These are phyloP conservation scores for Okapia johnstoni DNA, from an alignment of 2,113 vertebrate genomes.

Conservation along the genomic window DNA sequence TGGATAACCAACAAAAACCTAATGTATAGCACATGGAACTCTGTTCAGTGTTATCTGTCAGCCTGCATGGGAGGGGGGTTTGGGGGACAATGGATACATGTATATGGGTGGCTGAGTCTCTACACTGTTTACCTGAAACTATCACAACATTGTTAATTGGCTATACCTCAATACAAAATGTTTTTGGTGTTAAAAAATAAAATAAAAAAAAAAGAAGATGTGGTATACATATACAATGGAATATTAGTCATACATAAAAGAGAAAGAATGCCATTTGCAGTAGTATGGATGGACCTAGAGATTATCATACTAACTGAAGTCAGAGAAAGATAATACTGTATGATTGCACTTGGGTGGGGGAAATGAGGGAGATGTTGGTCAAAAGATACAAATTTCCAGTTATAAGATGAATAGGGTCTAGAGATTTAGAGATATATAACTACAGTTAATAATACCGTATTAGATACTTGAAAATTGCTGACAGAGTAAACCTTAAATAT, in stretches of 20 bases:
- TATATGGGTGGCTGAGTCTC: too few species aligned
- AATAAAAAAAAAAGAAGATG: neutral
- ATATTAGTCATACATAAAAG: neutral
- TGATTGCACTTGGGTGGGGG: neutral
- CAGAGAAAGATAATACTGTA: neutral
- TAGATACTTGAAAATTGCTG: neutral
- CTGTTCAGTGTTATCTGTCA: too few species aligned
- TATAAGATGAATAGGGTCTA: neutral
- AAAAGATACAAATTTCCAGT: neutral
- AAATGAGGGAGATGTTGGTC: neutral
- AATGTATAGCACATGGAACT: too few species aligned
- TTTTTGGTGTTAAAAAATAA: too few species aligned
- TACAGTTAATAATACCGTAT: neutral
- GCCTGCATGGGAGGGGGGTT: too few species aligned
- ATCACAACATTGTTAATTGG: too few species aligned
- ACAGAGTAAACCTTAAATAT: neutral
- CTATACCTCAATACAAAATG: too few species aligned
- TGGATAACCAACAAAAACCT: too few species aligned
- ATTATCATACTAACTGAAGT: neutral
- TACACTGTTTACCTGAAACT: too few species aligned
- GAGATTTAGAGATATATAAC: neutral
- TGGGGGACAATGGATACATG: too few species aligned
- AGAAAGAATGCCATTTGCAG: neutral
- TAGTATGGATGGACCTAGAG: neutral
- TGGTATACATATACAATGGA: neutral